Conservation (phyloP, 2,113 vertebrate species). For the Prolemur simus region DNA sequence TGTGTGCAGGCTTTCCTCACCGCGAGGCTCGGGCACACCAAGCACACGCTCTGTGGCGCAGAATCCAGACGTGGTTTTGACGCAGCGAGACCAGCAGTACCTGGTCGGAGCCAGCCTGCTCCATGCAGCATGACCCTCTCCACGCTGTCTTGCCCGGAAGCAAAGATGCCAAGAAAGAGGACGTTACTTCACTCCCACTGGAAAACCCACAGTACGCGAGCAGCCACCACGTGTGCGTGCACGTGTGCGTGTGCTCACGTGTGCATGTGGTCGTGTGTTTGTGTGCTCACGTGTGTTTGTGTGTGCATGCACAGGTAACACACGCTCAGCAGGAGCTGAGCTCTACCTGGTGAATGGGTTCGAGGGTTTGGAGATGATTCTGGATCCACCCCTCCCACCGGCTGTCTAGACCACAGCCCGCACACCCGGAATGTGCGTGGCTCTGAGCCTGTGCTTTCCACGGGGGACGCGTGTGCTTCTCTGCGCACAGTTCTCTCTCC, state of each 20-base stretch:
- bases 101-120: rapidly evolving
- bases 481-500: too few relatives aligned
- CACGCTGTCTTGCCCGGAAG: rapidly evolving
- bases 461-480: rapidly evolving
- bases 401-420: rapidly evolving
- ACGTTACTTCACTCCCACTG: rapidly evolving
- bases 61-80: neutral
- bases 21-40: neutral
- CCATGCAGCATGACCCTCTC: rapidly evolving
- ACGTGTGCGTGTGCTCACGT: too few relatives aligned
- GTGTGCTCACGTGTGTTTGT: too few relatives aligned
- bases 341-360: rapidly evolving
- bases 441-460: rapidly evolving
- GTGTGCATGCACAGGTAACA: rapidly evolving
- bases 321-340: rapidly evolving
- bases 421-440: rapidly evolving
- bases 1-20: neutral
- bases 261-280: too few relatives aligned
- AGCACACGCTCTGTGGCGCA: rapidly evolving
- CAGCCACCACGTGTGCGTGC: neutral
- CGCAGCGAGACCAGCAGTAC: rapidly evolving
- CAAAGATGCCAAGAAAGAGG: rapidly evolving
- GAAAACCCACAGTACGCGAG: neutral
- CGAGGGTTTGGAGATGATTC: neutral
- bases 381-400: rapidly evolving